Conservation (phyloP, 2,888 invertebrate species). For the Dione juno region DNA sequence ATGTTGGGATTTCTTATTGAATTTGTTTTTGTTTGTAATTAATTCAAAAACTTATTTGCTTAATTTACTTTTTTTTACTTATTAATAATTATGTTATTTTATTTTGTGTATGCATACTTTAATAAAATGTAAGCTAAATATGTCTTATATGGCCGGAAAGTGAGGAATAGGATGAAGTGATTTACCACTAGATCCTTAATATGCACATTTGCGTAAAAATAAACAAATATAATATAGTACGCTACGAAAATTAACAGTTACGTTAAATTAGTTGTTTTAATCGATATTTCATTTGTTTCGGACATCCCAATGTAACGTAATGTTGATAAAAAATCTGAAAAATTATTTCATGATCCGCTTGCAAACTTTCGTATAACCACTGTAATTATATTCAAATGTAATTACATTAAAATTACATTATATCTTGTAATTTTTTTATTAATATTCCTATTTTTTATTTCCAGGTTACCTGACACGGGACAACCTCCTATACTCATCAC, state of each 20-base stretch:
- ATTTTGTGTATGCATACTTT: too few relatives aligned
- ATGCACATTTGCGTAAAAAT: not conserved
- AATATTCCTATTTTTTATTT: slow-evolving; percentile 44
- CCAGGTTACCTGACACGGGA: slow-evolving; percentile 86
- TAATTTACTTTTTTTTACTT: not conserved
- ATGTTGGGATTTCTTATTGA: not conserved
- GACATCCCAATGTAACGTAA: not conserved
- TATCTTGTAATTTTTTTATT: slow-evolving; percentile 17
- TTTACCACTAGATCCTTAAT: not conserved
- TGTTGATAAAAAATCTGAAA: slow-evolving; percentile 7
- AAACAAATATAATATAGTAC: not conserved
- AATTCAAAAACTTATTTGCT: not conserved
- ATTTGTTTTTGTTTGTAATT: too few relatives aligned
- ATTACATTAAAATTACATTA: not conserved
- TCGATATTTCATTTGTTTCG: slow-evolving; percentile 23
- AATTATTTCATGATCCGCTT: not conserved
- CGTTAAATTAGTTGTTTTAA: too few relatives aligned
- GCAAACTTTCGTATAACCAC: not conserved
- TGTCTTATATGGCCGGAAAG: too few relatives aligned
- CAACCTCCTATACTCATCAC: slow-evolving; percentile 85
- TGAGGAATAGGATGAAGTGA: too few relatives aligned
- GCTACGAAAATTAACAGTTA: slow-evolving; percentile 3
- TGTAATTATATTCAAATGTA: not conserved
- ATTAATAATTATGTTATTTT: too few relatives aligned
- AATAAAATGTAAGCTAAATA: too few relatives aligned